phyloP scores from a whole-genome alignment of 2,113 vertebrate species.

The Hemibagrus wyckioides region DNA sequence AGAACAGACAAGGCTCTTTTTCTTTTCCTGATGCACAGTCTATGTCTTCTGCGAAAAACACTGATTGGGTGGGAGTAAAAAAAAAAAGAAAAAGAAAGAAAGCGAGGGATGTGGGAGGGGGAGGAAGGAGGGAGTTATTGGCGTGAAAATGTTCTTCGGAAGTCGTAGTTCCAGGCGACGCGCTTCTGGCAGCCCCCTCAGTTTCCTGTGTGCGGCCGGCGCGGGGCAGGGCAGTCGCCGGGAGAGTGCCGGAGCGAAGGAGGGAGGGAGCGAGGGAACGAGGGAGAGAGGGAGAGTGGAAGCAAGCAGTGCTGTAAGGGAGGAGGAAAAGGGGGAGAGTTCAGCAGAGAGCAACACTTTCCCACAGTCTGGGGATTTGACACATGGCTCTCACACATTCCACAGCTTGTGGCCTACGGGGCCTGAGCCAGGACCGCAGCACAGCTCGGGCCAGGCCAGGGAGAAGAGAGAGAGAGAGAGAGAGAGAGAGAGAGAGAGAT shows the following conservation, averaged over 20 bases:
- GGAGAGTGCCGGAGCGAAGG: constrained; percentile 73
- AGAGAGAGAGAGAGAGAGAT: constrained; percentile 64
- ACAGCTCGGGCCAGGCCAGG: constrained; percentile 73
- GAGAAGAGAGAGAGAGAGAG: constrained; percentile 44
- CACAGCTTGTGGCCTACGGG: constrained; percentile 83
- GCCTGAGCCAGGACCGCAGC: constrained; percentile 64
- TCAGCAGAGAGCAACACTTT: constrained; percentile 94
- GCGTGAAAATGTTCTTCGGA: constrained; percentile 77
- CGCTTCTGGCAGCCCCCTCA: constrained; percentile 78
- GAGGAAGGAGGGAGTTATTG: constrained; percentile 61
- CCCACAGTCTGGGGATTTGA: constrained; percentile 98
- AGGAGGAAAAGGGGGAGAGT: constrained; percentile 67
- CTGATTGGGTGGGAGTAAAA: constrained; percentile 41
- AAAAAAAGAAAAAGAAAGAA: constrained; percentile 6
- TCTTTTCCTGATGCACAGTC: constrained; percentile 20
- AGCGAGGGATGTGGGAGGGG: not conserved
- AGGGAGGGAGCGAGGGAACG: constrained; percentile 30
- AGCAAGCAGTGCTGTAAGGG: constrained; percentile 34
- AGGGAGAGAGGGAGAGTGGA: constrained; percentile 45
- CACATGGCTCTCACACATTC: constrained; percentile 98
- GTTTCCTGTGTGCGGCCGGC: constrained; percentile 77
- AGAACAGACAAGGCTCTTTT: constrained; percentile 21
- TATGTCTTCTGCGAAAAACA: constrained; percentile 33
- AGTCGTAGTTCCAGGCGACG: constrained; percentile 77
- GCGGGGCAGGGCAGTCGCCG: constrained; percentile 83